Conservation (phyloP, 2,797 vertebrate species). For the Enteromius anoplus region DNA sequence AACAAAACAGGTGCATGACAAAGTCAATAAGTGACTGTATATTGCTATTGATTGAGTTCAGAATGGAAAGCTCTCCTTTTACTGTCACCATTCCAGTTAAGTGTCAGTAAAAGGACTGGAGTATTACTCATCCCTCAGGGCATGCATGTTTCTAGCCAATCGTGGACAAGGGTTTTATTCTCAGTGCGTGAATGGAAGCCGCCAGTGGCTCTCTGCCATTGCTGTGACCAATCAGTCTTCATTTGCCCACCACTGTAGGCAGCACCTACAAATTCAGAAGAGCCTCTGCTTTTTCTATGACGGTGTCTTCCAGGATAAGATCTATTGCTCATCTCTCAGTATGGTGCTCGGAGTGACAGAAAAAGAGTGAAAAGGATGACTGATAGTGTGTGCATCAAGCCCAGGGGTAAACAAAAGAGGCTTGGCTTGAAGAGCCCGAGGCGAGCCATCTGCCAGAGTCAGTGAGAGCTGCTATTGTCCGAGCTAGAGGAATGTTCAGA, state of each 20-base stretch:
- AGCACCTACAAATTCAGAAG: slow-evolving; percentile 36
- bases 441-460: slow-evolving; percentile 79
- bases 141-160: not conserved
- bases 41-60: not conserved
- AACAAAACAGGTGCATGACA: not conserved
- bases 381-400: slow-evolving; percentile 66
- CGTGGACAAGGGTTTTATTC: slow-evolving; percentile 6
- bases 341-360: slow-evolving; percentile 25
- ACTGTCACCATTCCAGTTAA: not conserved
- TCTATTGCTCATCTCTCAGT: slow-evolving; percentile 38
- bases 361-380: slow-evolving; percentile 52
- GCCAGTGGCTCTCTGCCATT: slow-evolving; percentile 20
- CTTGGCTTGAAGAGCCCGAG: slow-evolving; percentile 75
- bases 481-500: slow-evolving; percentile 78
- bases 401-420: slow-evolving; percentile 72
- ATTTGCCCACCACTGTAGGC: slow-evolving; percentile 29
- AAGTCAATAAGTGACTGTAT: not conserved
- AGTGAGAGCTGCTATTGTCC: slow-evolving; percentile 78
- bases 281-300: slow-evolving; percentile 31
- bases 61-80: not conserved
- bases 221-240: slow-evolving; percentile 37
- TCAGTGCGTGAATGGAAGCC: slow-evolving; percentile 29
- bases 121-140: not conserved
- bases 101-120: not conserved
- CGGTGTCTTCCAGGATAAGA: slow-evolving; percentile 38